A percentile compares a stretch with the other conserved stretches of the same genome.
phyloP scores from a whole-genome alignment of 2,888 invertebrate species.

The Tortrix viridana region DNA sequence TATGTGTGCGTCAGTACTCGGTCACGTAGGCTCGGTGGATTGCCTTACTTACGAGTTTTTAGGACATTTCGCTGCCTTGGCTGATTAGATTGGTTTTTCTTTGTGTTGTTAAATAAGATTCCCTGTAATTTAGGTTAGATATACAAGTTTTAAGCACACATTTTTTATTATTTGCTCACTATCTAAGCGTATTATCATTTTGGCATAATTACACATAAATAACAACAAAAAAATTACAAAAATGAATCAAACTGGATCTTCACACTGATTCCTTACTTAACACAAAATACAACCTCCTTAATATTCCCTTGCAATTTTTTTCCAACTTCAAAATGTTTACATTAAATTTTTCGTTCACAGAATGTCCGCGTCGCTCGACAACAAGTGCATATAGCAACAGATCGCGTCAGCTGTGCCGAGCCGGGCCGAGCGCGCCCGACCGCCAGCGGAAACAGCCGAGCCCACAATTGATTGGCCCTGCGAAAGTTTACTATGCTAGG shows the following conservation, averaged over 20 bases:
- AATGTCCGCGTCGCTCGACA: slow-evolving; percentile 58
- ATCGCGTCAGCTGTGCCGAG: slow-evolving; percentile 69
- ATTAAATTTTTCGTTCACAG: not conserved
- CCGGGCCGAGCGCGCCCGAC: slow-evolving; percentile 56
- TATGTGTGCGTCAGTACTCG: slow-evolving; percentile 70
- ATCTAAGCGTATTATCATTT: not conserved
- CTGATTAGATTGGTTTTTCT: slow-evolving; percentile 46
- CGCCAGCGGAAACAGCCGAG: slow-evolving; percentile 51
- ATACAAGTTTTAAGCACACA: not conserved
- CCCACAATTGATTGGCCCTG: slow-evolving; percentile 43
- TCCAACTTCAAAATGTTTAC: not conserved
- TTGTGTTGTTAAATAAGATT: slow-evolving; percentile 46
- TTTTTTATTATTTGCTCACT: not conserved
- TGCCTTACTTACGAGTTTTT: slow-evolving; percentile 57
- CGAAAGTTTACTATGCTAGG: slow-evolving; percentile 23
- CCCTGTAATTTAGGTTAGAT: slow-evolving; percentile 43
- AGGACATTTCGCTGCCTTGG: slow-evolving; percentile 56
- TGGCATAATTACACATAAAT: not conserved
- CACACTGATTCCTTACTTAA: too few relatives aligned
- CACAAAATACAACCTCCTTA: too few relatives aligned
- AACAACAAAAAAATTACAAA: too few relatives aligned
- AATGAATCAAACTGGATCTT: too few relatives aligned
- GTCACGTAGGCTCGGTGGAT: slow-evolving; percentile 79
- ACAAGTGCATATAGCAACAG: slow-evolving; percentile 79
- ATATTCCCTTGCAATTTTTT: too few relatives aligned